Evolutionary conservation across 2,888 invertebrate genomes (phyloP).

Genomic region (Protodeltote pygarga): DNA sequence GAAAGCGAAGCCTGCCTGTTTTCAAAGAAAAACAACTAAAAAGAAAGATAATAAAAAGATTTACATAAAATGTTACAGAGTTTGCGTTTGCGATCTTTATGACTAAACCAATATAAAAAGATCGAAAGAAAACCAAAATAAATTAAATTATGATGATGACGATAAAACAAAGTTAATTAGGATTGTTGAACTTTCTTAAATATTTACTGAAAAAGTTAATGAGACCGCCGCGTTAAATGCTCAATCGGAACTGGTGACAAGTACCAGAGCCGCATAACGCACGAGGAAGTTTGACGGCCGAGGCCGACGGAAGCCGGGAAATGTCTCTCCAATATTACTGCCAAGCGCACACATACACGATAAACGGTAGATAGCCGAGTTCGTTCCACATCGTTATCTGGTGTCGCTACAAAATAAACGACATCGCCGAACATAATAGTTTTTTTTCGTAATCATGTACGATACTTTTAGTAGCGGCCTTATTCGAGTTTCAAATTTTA

Average conservation of each 20-base stretch:
- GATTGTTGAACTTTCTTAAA: constrained; percentile 16
- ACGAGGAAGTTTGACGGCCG: constrained; percentile 62
- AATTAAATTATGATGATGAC: constrained; percentile 16
- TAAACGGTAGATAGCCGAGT: constrained; percentile 41
- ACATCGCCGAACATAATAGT: constrained; percentile 4
- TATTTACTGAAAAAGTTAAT: constrained; percentile 34
- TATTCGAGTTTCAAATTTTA: not conserved
- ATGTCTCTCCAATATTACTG: constrained; percentile 56
- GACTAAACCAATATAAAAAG: constrained; percentile 8
- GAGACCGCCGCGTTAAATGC: constrained; percentile 60
- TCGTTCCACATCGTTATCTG: constrained; percentile 48
- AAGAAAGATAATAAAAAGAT: constrained; percentile 2
- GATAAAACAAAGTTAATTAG: constrained; percentile 34
- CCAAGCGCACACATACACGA: constrained; percentile 33
- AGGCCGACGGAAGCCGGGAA: constrained; percentile 62
- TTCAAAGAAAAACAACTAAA: constrained; percentile 16
- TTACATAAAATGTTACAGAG: constrained; percentile 12
- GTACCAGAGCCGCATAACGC: constrained; percentile 75
- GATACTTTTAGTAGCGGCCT: not conserved
- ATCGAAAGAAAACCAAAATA: constrained; percentile 6
- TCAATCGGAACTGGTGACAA: constrained; percentile 82
- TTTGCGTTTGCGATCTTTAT: constrained; percentile 1
- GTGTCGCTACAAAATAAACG: constrained; percentile 21
- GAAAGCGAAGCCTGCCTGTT: constrained; percentile 11
- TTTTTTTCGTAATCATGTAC: constrained; percentile 11